A percentile compares a stretch with the other conserved stretches of the same genome.
Conservation (phyloP, 2,113 vertebrate genomes). For the Galeopterus variegatus region DNA sequence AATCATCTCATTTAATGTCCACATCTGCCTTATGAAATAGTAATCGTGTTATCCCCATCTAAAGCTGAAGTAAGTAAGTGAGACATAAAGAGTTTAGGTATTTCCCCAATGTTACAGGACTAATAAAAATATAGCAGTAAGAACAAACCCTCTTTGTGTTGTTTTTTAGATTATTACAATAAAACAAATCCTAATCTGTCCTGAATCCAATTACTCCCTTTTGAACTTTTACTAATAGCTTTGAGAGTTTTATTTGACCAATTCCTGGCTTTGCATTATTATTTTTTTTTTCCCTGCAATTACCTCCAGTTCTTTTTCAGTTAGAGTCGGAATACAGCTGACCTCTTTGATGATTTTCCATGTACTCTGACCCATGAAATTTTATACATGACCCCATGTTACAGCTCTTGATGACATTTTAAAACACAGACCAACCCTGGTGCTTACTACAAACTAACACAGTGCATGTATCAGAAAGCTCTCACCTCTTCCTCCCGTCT, state of each 20-base stretch:
- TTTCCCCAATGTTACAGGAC: not conserved
- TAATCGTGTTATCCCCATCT: not conserved
- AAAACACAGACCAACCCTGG: not conserved
- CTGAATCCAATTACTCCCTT: not conserved
- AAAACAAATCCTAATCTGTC: not conserved
- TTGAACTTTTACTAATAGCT: not conserved
- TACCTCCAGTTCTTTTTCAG: not conserved
- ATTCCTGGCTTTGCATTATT: not conserved
- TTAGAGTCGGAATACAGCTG: not conserved
- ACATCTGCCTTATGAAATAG: too few relatives aligned
- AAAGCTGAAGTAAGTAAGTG: too few relatives aligned
- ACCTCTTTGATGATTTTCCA: not conserved
- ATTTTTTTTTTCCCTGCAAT: not conserved
- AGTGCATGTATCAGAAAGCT: not conserved
- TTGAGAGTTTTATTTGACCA: not conserved
- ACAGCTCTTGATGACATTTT: not conserved
- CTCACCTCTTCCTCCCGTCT: not conserved
- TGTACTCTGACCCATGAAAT: not conserved
- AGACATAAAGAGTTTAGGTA: not conserved
- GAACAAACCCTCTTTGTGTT: too few relatives aligned
- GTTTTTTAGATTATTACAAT: not conserved
- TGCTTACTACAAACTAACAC: not conserved
- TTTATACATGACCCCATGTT: accelerated
- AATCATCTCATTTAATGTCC: not conserved
- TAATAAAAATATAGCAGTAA: not conserved